Evolutionary conservation across 1,140 invertebrate species (phyloP).

Genomic region (Manduca sexta): DNA sequence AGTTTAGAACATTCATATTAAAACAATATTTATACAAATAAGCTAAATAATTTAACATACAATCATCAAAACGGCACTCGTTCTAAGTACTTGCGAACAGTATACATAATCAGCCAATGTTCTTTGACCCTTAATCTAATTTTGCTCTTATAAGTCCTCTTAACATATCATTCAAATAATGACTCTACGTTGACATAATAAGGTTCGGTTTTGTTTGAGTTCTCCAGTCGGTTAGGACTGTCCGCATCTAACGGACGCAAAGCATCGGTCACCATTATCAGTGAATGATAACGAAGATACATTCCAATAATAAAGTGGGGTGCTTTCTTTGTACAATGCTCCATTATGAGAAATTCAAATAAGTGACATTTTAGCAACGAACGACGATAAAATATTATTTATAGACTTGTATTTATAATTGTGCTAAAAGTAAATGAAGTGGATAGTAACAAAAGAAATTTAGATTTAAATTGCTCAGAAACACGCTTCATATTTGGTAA

Average conservation of each 20-base stretch:
- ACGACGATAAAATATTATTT: too few species aligned
- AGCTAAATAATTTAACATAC: slow-evolving; percentile 4
- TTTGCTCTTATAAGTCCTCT: slow-evolving; percentile 16
- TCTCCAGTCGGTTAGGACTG: slow-evolving; percentile 16
- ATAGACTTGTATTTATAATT: too few species aligned
- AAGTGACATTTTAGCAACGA: too few species aligned
- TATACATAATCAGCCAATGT: slow-evolving; percentile 41
- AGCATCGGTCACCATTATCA: slow-evolving; percentile 46
- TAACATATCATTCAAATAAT: slow-evolving; percentile 9
- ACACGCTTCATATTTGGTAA: too few species aligned
- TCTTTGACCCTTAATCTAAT: slow-evolving; percentile 45
- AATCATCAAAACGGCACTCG: slow-evolving; percentile 13
- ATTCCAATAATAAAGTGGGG: slow-evolving; percentile 45
- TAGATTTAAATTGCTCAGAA: too few species aligned
- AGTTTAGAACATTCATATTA: too few species aligned
- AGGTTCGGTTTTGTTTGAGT: slow-evolving; percentile 19
- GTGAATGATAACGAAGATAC: slow-evolving; percentile 45
- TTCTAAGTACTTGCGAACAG: slow-evolving; percentile 20
- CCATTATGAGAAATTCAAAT: too few species aligned
- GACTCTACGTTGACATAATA: slow-evolving; percentile 15
- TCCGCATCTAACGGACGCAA: slow-evolving; percentile 12
- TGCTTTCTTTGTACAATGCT: slow-evolving; percentile 44
- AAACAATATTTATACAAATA: slow-evolving; percentile 3
- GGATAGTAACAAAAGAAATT: too few species aligned
- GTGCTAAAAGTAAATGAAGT: too few species aligned